Evolutionary conservation across 2,797 vertebrate species (phyloP), one percentile per base, ranked within the genome.

Genomic region (Champsocephalus gunnari): DNA sequence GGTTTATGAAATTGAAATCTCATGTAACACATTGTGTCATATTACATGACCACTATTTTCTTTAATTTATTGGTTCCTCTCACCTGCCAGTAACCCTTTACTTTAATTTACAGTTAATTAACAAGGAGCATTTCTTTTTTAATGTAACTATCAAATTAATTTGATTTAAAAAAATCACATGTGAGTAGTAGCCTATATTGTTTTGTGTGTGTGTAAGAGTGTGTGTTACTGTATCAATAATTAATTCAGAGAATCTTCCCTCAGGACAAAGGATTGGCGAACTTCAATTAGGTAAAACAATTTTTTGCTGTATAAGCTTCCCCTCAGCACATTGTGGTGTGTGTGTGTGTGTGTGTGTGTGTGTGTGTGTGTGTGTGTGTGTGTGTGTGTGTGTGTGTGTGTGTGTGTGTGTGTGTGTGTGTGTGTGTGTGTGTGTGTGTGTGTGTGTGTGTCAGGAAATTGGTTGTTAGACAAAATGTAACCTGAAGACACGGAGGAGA

Each of bases 221-320:
- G 16, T 47, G 24, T 34, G 17, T 11, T 38, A 38, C 34, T 38
- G 43, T 16, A 81, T 83, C 77, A 87, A 79, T 82, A 77, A 80
- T 73, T 83, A 17, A 89, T 73, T 88, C 32, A 0, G 0, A 63
- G 24, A 71, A 69, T 73, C 24, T 76, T 62, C 78, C 81, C 83
- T 41, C 1, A 56, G 69, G 86, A 75, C 19, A 65, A 63, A 81
- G 77, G 82, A 82, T 86, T 85, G 77, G 28, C 59, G 8, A 55
- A 78, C 73, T 83, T 85, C 63, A 83, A 76, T 89, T 81, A 88
- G 61, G 19, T 45, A 12, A 51, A 34, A 66, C 63, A 34, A 2
- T 24, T 24, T 24, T 56, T 34, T 79, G 59, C 58, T 49, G 32
- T 68, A 44, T 79, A 75, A 87, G 69, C 69, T 70, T 64, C 28